phyloP scores from a whole-genome alignment of 2,113 vertebrate genomes.

The Anser brachyrhynchus region DNA sequence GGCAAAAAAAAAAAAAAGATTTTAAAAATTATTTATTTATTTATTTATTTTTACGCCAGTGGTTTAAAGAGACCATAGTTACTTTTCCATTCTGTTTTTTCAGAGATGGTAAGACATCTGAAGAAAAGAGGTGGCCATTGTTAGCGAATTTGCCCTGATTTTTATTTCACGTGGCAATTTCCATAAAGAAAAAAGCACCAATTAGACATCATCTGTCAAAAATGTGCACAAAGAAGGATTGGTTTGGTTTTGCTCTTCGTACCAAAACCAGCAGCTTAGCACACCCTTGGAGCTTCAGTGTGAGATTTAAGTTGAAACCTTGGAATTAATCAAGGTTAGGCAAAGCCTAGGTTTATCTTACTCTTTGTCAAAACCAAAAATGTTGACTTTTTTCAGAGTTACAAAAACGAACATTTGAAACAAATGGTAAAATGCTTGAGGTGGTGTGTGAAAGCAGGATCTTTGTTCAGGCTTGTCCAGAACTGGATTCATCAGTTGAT shows the following conservation, averaged over 20 bases:
- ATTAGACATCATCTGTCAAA: not conserved
- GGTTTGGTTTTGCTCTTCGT: not conserved
- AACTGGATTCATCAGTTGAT: fast-evolving
- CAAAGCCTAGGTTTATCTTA: not conserved
- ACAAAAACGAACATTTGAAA: not conserved
- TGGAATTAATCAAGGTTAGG: not conserved
- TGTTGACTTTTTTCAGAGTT: not conserved
- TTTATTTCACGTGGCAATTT: not conserved
- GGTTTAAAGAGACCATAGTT: not conserved
- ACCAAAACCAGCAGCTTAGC: not conserved
- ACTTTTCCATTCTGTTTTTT: not conserved
- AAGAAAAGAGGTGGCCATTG: not conserved
- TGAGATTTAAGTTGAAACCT: not conserved
- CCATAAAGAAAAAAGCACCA: not conserved
- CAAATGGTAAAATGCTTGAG: not conserved
- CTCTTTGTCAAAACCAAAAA: not conserved
- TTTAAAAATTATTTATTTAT: too few species aligned
- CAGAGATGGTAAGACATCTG: not conserved
- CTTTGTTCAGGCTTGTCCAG: not conserved
- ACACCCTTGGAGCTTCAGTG: not conserved
- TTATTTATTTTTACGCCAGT: not conserved
- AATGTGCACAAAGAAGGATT: fast-evolving
- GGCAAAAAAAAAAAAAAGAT: not conserved
- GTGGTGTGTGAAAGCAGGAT: not conserved
- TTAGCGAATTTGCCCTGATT: not conserved